Percentiles rank a stretch among this genome's conserved stretches.
Evolutionary conservation across 2,797 vertebrate species (phyloP).

Genomic region (Channallabes apus): DNA sequence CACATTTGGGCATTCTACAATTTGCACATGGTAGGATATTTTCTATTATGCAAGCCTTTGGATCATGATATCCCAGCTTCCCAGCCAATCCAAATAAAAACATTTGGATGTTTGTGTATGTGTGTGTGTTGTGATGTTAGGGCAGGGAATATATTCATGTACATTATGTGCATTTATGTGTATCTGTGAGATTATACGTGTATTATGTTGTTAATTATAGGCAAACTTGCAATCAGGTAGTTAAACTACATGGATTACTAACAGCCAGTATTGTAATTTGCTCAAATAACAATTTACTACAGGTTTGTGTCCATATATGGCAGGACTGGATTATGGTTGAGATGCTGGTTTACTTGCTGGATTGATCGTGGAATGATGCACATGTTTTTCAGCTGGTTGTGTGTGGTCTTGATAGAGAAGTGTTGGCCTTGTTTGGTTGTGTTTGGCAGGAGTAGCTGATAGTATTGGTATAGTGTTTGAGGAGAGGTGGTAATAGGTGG

Average conservation of each 20-base stretch:
- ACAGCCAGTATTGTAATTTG: not conserved
- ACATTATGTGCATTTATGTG: not conserved
- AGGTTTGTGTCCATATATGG: not conserved
- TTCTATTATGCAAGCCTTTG: not conserved
- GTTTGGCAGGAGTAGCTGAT: not conserved
- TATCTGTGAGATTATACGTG: not conserved
- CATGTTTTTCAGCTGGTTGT: constrained; percentile 26
- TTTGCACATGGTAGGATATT: not conserved
- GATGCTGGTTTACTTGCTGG: not conserved
- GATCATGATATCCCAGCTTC: not conserved
- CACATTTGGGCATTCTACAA: not conserved
- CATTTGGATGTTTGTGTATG: too few relatives aligned
- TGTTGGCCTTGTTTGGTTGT: constrained; percentile 18
- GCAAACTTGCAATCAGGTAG: not conserved
- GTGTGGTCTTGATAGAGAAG: constrained; percentile 41
- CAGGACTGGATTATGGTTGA: not conserved
- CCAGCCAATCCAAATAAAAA: not conserved
- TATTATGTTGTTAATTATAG: not conserved
- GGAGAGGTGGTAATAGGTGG: constrained; percentile 11
- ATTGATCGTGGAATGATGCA: not conserved
- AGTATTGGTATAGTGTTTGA: constrained; percentile 11
- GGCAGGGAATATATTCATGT: not conserved
- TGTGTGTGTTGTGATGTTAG: not conserved
- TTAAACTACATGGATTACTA: not conserved
- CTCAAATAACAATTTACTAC: not conserved